Evolutionary conservation across 2,113 vertebrate genomes (phyloP), one percentile per base, ranked within the genome.

Genomic region (Hippocampus barbouri): DNA sequence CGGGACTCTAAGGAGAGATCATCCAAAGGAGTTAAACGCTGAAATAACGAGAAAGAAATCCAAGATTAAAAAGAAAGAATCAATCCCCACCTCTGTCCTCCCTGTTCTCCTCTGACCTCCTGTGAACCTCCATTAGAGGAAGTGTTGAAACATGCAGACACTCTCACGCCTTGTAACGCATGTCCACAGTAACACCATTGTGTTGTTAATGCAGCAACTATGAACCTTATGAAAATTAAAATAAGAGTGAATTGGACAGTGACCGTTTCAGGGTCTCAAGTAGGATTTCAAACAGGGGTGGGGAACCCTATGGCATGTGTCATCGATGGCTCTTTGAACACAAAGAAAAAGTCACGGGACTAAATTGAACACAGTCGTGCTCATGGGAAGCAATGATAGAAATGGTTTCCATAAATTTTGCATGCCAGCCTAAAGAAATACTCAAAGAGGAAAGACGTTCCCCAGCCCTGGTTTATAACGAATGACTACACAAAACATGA

Each of bases 161-260:
- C 8, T 53, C 76, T 43, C 25, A 78, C 68, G 68, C 74, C 75
- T 1, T 71, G 63, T 3, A 72, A 74, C 69, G 25, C 54, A 74
- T 79, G 74, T 60, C 80, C 70, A 81, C 89, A 90, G 82, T 70
- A 83, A 84, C 89, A 89, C 9, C 16, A 47, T n/a, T 81, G 74
- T 40, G 76, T 73, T 30, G 76, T 77, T 78, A 88, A 45, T 0
- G 23, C 83, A 70, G 83, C 82, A 68, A 82, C 40, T 8, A 69
- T 49, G 60, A 70, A 85, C 77, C 88, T 90, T 63, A 18, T 69
- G 40, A 16, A 73, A 56, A 40, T 38, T 38, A 40, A 10, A 4
- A 53, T 15, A 7, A 25, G 0, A 25, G 49, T 27, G 16, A 51
- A 51, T 21, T 51, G 16, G 16, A 51, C 47, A 20, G 47, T 51